phyloP scores from a whole-genome alignment of 92 coral and sea anemone genomes.

The Heteractis magnifica region DNA sequence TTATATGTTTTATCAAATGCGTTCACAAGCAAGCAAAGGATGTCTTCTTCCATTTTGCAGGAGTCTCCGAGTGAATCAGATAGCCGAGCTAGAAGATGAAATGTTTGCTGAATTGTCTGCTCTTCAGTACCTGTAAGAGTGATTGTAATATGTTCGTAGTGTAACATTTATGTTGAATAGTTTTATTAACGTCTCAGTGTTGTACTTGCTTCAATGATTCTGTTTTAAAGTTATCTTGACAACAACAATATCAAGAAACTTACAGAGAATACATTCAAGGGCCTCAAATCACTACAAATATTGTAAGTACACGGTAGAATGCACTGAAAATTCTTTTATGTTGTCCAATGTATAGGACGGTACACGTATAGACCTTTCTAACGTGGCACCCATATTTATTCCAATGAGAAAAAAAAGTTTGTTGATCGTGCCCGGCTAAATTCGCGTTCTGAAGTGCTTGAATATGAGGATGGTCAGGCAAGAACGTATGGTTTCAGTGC shows the following conservation, averaged over 20 bases:
- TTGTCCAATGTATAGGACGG: no score
- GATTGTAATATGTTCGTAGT: background rate
- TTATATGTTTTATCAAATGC: background rate
- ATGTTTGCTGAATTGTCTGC: background rate
- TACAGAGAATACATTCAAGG: background rate
- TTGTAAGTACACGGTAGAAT: background rate
- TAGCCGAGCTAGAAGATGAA: background rate
- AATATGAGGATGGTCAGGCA: no score
- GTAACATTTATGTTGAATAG: background rate
- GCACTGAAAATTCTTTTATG: no score
- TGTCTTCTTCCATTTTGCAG: background rate
- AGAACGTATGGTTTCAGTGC: no score
- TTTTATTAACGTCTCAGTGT: background rate
- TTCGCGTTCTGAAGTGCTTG: no score
- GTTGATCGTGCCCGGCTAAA: no score
- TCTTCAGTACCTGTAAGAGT: background rate
- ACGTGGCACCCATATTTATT: no score
- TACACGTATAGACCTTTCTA: no score
- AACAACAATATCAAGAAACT: background rate
- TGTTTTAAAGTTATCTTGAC: background rate
- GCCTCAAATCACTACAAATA: background rate
- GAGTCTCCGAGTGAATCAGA: conserved; percentile 2
- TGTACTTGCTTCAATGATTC: background rate
- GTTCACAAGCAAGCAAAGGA: background rate
- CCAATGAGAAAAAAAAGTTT: no score